phyloP scores from a whole-genome alignment of 2,113 vertebrate genomes.

The Rhea americana region DNA sequence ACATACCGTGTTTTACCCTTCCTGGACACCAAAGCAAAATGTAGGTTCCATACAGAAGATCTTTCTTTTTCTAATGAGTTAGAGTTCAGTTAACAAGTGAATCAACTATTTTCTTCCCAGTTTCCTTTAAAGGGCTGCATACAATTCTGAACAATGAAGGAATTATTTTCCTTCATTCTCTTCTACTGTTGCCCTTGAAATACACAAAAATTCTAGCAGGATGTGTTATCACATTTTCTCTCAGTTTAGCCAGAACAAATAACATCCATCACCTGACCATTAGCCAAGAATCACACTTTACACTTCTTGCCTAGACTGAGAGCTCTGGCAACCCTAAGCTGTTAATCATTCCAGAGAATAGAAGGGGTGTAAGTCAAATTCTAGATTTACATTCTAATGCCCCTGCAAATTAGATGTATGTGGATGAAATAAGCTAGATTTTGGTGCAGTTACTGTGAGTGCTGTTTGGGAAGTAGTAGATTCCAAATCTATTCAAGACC shows the following conservation, averaged over 20 bases:
- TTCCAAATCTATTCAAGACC: not conserved
- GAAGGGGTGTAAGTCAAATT: not conserved
- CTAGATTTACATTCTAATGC: not conserved
- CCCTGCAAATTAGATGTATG: not conserved
- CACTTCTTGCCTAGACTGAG: not conserved
- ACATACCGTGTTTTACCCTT: not conserved
- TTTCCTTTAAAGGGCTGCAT: not conserved
- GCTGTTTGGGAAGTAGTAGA: not conserved
- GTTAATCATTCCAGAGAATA: not conserved
- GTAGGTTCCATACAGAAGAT: not conserved
- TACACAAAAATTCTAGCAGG: not conserved
- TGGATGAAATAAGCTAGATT: not conserved
- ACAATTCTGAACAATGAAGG: not conserved
- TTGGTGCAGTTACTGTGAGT: not conserved
- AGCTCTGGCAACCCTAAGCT: not conserved
- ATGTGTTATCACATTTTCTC: not conserved
- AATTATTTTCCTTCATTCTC: not conserved
- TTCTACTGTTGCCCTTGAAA: not conserved
- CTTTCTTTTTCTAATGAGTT: not conserved
- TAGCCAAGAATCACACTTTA: not conserved
- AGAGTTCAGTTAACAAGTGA: not conserved
- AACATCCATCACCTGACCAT: not conserved
- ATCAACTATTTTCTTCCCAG: not conserved
- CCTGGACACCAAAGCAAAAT: not conserved
- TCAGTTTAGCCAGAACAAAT: not conserved